Evolutionary conservation across 2,113 vertebrate genomes (phyloP).

Genomic region (Nannospalax galili): DNA sequence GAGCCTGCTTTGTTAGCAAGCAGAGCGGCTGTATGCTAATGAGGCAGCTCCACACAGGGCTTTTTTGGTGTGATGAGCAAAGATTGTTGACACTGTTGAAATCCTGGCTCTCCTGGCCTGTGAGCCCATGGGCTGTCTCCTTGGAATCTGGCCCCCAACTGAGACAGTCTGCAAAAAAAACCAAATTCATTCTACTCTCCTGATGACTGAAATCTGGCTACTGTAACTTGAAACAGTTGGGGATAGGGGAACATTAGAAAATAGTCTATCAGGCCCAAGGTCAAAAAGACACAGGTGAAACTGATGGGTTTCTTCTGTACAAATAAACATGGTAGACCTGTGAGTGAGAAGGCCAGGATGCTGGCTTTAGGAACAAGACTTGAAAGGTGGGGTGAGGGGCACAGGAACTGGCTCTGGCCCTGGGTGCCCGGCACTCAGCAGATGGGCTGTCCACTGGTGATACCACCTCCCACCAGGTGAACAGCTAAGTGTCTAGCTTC

Average conservation of each 20-base stretch:
- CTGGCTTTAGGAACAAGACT: not conserved
- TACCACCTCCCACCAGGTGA: not conserved
- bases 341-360: not conserved
- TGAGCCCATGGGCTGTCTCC: constrained; percentile 81
- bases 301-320: not conserved
- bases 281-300: constrained; percentile 56
- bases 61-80: constrained; percentile 83
- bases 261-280: constrained; percentile 11
- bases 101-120: constrained; percentile 84
- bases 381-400: not conserved
- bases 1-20: constrained; percentile 86
- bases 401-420: not conserved
- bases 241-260: not conserved
- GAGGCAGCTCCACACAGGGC: constrained; percentile 81
- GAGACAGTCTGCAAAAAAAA: constrained; percentile 85
- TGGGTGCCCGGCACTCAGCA: not conserved
- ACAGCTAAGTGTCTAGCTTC: not conserved
- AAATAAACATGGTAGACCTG: not conserved
- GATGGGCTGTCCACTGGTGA: not conserved
- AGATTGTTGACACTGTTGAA: constrained; percentile 87
- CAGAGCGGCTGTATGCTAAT: constrained; percentile 85
- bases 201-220: constrained; percentile 75
- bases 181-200: constrained; percentile 60
- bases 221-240: constrained; percentile 56
- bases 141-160: constrained; percentile 81